Evolutionary conservation across 2,888 invertebrate species (phyloP).

Genomic region (Octodonta nipae): DNA sequence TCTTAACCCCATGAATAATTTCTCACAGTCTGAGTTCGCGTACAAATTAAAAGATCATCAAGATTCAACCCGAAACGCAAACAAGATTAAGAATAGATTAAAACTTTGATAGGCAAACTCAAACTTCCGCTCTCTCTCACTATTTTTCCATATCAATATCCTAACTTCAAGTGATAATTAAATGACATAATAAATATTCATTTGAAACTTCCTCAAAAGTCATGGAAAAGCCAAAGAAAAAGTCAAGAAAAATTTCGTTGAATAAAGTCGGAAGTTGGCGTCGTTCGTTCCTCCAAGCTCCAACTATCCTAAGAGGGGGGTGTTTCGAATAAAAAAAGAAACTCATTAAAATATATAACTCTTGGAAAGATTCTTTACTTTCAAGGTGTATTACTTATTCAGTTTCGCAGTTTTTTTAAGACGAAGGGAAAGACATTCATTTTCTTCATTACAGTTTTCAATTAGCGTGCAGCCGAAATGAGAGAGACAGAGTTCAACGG

Average conservation of each 20-base stretch:
- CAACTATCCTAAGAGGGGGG: too few species aligned
- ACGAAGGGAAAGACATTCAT: background rate
- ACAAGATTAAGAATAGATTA: background rate
- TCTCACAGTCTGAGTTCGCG: too few species aligned
- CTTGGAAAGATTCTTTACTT: background rate
- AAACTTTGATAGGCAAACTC: background rate
- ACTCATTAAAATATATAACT: slow-evolving; percentile 1
- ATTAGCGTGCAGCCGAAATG: background rate
- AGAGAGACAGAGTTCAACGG: background rate
- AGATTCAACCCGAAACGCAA: background rate
- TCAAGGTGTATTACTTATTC: background rate
- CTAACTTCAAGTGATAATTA: slow-evolving; percentile 3
- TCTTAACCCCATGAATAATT: too few species aligned
- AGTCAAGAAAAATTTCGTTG: too few species aligned
- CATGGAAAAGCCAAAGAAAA: too few species aligned
- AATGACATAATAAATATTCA: slow-evolving; percentile 5
- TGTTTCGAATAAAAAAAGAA: too few species aligned
- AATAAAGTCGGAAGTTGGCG: too few species aligned
- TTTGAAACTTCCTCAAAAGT: slow-evolving; percentile 3
- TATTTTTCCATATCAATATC: too few species aligned
- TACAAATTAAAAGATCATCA: too few species aligned
- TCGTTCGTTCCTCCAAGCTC: too few species aligned
- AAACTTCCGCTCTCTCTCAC: background rate
- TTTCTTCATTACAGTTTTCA: slow-evolving; percentile 2
- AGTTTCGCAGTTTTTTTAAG: too few species aligned